Evolutionary conservation across 1,140 invertebrate genomes (phyloP).

Genomic region (Lepidurus arcticus): DNA sequence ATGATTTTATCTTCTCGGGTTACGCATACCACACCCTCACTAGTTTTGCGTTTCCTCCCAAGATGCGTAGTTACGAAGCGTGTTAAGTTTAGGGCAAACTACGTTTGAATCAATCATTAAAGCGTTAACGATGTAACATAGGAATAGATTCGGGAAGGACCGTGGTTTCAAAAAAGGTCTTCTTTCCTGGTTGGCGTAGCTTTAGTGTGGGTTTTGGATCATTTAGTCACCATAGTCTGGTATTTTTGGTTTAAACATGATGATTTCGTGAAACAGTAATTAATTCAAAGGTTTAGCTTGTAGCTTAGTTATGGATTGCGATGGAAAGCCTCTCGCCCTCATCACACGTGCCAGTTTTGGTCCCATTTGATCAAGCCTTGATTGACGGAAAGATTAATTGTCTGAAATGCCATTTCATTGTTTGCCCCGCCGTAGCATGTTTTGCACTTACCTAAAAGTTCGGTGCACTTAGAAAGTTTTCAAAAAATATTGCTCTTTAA

Average conservation of each 20-base stretch:
- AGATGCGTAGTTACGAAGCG: too few relatives aligned
- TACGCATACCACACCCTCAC: too few relatives aligned
- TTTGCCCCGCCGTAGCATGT: neutral
- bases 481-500: too few relatives aligned
- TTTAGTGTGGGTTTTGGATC: slow-evolving; percentile 7
- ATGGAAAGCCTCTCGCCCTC: neutral
- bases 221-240: neutral
- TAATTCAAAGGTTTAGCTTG: neutral
- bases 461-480: too few relatives aligned
- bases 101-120: too few relatives aligned
- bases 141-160: too few relatives aligned
- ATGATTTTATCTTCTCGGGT: too few relatives aligned
- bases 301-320: neutral
- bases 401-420: neutral
- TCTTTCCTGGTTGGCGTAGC: neutral
- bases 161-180: neutral
- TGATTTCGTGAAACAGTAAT: neutral
- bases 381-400: neutral
- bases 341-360: slow-evolving; percentile 21
- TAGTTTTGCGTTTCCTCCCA: too few relatives aligned
- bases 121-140: too few relatives aligned
- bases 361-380: slow-evolving; percentile 14
- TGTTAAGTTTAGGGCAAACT: too few relatives aligned
- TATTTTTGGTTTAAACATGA: neutral
- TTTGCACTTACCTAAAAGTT: neutral